Evolutionary conservation across 1,140 invertebrate species (phyloP), one percentile per base, ranked within the genome.

Genomic region (Drosophila navojoa): DNA sequence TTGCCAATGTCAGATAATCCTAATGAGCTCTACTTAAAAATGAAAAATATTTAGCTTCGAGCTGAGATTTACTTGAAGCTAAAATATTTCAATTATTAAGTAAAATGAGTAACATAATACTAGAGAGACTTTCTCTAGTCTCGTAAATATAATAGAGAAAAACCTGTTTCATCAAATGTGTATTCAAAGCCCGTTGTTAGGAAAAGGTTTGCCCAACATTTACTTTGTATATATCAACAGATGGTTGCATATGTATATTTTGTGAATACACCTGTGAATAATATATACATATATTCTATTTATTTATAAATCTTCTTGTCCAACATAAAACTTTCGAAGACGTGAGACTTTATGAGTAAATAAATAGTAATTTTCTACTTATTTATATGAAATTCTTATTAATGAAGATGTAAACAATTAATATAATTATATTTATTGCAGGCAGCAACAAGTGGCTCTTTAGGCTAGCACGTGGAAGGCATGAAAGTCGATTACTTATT

Each of bases 381-480:
- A 44, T 15, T 49, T 25, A 13, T 35, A 11, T 38, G 1, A 5
- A 32, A 55, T 59, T 35, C n/a, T 22, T 13, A 38, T 19, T 9
- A 55, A 32, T 32, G 16, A 64, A 15, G n/a, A 58, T 29, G 19
- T 53, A 11, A 35, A 59, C 25, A 29, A 40, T 35, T 47, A 22
- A 57, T 38, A 11, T 55, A 22, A 44, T 45, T 60, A 5, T 22
- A 19, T 44, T 35, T 42, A 29, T 54, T 69, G 13, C 40, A 62
- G 67, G n/a, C n/a, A n/a, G 50, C 67, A 62, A 70, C 59, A 62
- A n/a, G 67, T 62, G 38, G 32, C 22, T n/a, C n/a, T 47, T 11
- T 7, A 52, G 15, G 13, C 16, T 45, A 7, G 32, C 22, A 15
- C 32, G 15, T 25, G 50, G 49, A 70, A 38, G 47, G 16, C 44